phyloP scores from a whole-genome alignment of 1,140 invertebrate genomes.

The Zophobas atratus region DNA sequence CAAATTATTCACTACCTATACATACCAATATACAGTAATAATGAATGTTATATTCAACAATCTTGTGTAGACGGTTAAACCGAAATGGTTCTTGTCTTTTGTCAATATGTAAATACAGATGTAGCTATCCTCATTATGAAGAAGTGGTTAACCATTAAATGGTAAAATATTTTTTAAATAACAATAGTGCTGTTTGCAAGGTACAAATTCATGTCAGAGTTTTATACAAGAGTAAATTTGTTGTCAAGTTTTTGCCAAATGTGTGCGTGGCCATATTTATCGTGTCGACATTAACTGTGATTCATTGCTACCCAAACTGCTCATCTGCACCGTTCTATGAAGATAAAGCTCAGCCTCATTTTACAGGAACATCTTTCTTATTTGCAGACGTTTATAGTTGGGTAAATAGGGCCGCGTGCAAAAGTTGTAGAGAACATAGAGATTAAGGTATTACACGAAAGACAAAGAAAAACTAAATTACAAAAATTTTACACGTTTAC shows the following conservation, averaged over 20 bases:
- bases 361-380: constrained; percentile 29
- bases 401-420: constrained; percentile 45
- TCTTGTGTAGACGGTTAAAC: constrained; percentile 53
- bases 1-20: constrained; percentile 46
- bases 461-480: constrained; percentile 45
- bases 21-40: constrained; percentile 50
- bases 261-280: constrained; percentile 44
- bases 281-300: constrained; percentile 30
- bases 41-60: constrained; percentile 47
- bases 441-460: constrained; percentile 58
- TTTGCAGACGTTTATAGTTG: constrained; percentile 18
- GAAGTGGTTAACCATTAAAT: constrained; percentile 58
- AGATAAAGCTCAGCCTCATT: constrained; percentile 22
- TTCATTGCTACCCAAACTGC: constrained; percentile 19
- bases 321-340: neutral
- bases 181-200: constrained; percentile 66
- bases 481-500: constrained; percentile 30
- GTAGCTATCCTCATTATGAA: constrained; percentile 57
- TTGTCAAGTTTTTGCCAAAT: constrained; percentile 64
- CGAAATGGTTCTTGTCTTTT: constrained; percentile 50
- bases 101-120: constrained; percentile 64
- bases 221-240: constrained; percentile 65
- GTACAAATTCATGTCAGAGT: constrained; percentile 67
- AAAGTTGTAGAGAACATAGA: constrained; percentile 57
- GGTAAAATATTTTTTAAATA: constrained; percentile 62